phyloP scores from a whole-genome alignment of 2,797 vertebrate genomes.

The Sarcoramphus papa region DNA sequence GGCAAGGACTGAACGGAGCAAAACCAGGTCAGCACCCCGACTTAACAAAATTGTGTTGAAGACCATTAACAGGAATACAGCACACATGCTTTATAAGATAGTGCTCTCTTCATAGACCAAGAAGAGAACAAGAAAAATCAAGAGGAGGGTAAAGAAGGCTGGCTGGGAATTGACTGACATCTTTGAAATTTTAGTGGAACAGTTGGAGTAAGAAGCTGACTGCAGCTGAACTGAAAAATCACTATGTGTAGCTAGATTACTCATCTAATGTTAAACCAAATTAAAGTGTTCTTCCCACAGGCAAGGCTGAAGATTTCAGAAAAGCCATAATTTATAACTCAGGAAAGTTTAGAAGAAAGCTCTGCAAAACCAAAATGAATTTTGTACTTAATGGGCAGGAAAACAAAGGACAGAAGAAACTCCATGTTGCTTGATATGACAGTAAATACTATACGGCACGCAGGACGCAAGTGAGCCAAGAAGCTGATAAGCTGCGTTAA shows the following conservation, averaged over 20 bases:
- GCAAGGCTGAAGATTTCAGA: constrained; percentile 29
- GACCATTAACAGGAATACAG: not conserved
- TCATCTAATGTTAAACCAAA: constrained; percentile 54
- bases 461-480: not conserved
- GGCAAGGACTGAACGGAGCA: not conserved
- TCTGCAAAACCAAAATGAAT: not conserved
- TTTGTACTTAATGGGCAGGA: constrained; percentile 31
- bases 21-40: not conserved
- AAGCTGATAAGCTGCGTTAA: not conserved
- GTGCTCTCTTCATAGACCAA: not conserved
- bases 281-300: constrained; percentile 50
- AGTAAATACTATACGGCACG: not conserved
- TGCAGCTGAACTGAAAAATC: constrained; percentile 50
- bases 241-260: constrained; percentile 38
- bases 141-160: not conserved
- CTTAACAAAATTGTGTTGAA: not conserved
- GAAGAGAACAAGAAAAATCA: constrained; percentile 15
- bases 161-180: constrained; percentile 7
- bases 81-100: not conserved
- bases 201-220: constrained; percentile 44
- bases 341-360: not conserved
- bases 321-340: constrained; percentile 1
- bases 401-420: constrained; percentile 36
- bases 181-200: constrained; percentile 53
- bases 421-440: not conserved